Evolutionary conservation across 2,113 vertebrate genomes (phyloP).

Genomic region (Chloebia gouldiae): DNA sequence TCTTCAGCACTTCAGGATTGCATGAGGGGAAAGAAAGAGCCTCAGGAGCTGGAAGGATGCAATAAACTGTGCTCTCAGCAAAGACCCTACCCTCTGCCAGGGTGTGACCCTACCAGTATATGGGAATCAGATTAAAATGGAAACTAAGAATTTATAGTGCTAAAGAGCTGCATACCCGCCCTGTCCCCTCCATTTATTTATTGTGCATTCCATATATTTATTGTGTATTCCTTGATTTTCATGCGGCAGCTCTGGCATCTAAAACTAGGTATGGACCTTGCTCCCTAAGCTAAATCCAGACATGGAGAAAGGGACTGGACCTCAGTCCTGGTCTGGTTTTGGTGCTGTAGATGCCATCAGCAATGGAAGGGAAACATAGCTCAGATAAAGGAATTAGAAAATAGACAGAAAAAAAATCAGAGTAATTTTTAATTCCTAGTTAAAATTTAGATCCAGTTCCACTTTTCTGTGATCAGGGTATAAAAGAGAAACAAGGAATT

Average conservation of each 20-base stretch:
- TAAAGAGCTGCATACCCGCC: not conserved
- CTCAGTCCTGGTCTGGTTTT: not conserved
- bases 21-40: not conserved
- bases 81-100: not conserved
- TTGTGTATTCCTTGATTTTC: not conserved
- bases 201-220: not conserved
- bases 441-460: not conserved
- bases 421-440: not conserved
- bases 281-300: not conserved
- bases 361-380: not conserved
- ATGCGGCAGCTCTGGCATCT: not conserved
- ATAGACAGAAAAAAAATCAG: not conserved
- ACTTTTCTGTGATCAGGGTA: not conserved
- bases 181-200: not conserved
- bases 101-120: not conserved
- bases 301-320: not conserved
- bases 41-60: not conserved
- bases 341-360: not conserved
- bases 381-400: not conserved
- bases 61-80: not conserved
- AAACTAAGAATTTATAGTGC: not conserved
- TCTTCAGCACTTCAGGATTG: not conserved
- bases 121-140: not conserved
- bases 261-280: not conserved
- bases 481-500: not conserved